Percentiles rank a stretch among this genome's conserved stretches.
These are phyloP conservation scores for Holocentrus rufus DNA, from an alignment of 2,797 vertebrate genomes.

Conservation along the genomic window DNA sequence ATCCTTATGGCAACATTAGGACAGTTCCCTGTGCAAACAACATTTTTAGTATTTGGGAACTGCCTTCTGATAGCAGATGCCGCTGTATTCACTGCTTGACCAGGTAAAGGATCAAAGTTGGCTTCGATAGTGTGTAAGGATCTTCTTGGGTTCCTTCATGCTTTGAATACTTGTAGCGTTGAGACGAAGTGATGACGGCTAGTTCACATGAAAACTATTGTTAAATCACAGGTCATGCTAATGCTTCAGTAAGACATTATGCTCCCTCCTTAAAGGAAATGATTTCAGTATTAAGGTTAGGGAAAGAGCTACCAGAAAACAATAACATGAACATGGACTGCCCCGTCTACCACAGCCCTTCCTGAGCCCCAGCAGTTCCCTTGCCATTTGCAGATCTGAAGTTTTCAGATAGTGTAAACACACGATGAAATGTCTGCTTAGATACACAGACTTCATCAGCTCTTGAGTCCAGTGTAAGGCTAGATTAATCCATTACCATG, in stretches of 20 bases:
- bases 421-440: slow-evolving; percentile 32
- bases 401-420: slow-evolving; percentile 8
- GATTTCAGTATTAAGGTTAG: slow-evolving; percentile 24
- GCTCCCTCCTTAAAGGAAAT: slow-evolving; percentile 29
- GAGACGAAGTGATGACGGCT: slow-evolving; percentile 1
- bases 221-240: not conserved
- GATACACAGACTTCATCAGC: slow-evolving; percentile 1
- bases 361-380: not conserved
- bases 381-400: not conserved
- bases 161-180: slow-evolving; percentile 2
- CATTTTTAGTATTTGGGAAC: slow-evolving; percentile 47
- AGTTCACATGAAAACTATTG: not conserved
- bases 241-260: slow-evolving; percentile 10
- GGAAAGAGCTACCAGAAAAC: slow-evolving; percentile 24
- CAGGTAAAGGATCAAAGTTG: slow-evolving; percentile 29
- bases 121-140: slow-evolving; percentile 36
- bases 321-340: slow-evolving; percentile 1
- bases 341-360: not conserved
- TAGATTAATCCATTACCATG: slow-evolving; percentile 42
- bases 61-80: slow-evolving; percentile 19
- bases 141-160: not conserved
- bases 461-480: slow-evolving; percentile 52
- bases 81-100: slow-evolving; percentile 8
- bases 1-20: slow-evolving; percentile 48
- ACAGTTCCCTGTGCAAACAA: slow-evolving; percentile 66